phyloP scores from a whole-genome alignment of 2,797 vertebrate genomes.

The Scleropages formosus region DNA sequence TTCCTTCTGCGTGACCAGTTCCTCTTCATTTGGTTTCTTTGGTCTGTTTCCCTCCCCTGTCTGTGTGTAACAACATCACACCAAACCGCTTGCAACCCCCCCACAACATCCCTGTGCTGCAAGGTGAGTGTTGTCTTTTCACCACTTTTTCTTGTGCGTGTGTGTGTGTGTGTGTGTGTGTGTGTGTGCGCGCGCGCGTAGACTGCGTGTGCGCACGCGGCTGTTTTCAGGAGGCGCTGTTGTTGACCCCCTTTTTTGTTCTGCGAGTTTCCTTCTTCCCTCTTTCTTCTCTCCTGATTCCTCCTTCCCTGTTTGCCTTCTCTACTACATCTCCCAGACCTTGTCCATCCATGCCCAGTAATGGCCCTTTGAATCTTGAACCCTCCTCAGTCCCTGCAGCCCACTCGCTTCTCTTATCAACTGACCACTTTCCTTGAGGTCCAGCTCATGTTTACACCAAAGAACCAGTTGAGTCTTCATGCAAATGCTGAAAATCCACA shows the following conservation, averaged over 20 bases:
- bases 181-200: conserved; percentile 25
- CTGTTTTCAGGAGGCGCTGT: conserved; percentile 14
- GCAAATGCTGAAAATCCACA: too few relatives aligned
- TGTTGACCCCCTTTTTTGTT: conserved; percentile 18
- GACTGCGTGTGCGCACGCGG: conserved; percentile 32
- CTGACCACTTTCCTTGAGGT: too few relatives aligned
- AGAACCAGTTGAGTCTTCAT: too few relatives aligned
- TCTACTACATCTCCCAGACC: too few relatives aligned
- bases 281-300: too few relatives aligned
- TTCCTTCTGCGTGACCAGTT: conserved; percentile 24
- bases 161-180: conserved; percentile 36
- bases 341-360: too few relatives aligned
- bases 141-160: conserved; percentile 57
- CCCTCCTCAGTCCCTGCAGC: too few relatives aligned
- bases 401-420: too few relatives aligned
- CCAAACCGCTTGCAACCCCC: conserved; percentile 51
- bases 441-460: too few relatives aligned
- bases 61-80: conserved; percentile 56
- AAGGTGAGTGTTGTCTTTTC: conserved; percentile 65
- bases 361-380: too few relatives aligned
- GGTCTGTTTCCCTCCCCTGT: conserved; percentile 48
- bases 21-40: conserved; percentile 22
- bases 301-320: too few relatives aligned
- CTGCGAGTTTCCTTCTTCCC: conserved; percentile 47
- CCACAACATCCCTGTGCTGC: conserved; percentile 55